Evolutionary conservation across 2,113 vertebrate species (phyloP).

Genomic region (Anarrhichthys ocellatus): DNA sequence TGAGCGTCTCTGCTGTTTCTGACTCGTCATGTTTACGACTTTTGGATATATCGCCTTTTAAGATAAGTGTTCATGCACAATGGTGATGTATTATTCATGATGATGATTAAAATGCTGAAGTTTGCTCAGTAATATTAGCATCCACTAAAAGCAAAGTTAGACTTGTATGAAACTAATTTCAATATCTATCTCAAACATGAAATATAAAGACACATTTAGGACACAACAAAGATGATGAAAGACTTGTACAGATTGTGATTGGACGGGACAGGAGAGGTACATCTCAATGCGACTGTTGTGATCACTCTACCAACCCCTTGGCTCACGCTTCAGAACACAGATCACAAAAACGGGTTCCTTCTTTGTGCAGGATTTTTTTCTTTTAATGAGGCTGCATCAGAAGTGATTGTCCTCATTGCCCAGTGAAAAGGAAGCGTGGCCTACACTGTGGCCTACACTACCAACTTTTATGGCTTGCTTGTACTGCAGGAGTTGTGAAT

Average conservation of each 20-base stretch:
- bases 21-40: conserved; percentile 3
- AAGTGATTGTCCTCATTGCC: conserved; percentile 23
- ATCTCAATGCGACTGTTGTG: conserved; percentile 18
- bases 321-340: conserved; percentile 29
- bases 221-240: conserved; percentile 2
- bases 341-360: conserved; percentile 27
- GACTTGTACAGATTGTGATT: not conserved
- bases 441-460: not conserved
- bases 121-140: conserved; percentile 9
- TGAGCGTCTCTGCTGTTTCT: not conserved
- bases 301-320: not conserved
- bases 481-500: conserved; percentile 3
- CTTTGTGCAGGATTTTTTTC: conserved; percentile 6
- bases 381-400: conserved; percentile 36
- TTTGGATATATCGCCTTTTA: not conserved
- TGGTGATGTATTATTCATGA: conserved; percentile 24
- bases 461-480: not conserved
- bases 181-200: conserved; percentile 18
- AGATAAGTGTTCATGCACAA: not conserved
- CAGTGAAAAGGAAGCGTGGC: not conserved
- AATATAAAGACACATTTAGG: conserved; percentile 1
- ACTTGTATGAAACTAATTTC: not conserved
- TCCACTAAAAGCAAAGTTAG: conserved; percentile 10
- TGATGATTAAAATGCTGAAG: conserved; percentile 14
- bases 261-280: not conserved